phyloP scores from a whole-genome alignment of 2,888 invertebrate species.

The Drosophila subquinaria region DNA sequence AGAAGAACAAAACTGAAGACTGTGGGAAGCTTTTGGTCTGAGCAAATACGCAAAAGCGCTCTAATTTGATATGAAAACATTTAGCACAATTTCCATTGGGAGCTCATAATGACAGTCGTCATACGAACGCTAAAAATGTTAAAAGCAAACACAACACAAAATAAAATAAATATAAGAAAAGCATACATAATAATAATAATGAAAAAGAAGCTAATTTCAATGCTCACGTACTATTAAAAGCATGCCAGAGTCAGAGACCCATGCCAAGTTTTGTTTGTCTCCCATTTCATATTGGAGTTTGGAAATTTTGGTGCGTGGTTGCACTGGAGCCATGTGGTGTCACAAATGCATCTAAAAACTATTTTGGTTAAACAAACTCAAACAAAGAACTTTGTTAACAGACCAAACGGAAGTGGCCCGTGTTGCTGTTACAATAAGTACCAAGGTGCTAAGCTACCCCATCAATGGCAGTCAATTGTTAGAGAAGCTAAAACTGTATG shows the following conservation, averaged over 20 bases:
- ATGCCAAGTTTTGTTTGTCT: slow-evolving; percentile 62
- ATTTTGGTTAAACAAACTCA: slow-evolving; percentile 42
- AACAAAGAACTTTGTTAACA: slow-evolving; percentile 43
- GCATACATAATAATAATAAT: background rate
- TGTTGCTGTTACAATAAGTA: slow-evolving; percentile 44
- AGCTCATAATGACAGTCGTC: slow-evolving; percentile 56
- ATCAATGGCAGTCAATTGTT: slow-evolving; percentile 28
- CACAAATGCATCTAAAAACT: slow-evolving; percentile 39
- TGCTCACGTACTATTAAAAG: slow-evolving; percentile 69
- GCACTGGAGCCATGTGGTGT: slow-evolving; percentile 26
- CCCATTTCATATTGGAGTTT: slow-evolving; percentile 24
- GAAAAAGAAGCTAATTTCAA: slow-evolving; percentile 47
- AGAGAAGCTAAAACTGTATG: slow-evolving; percentile 8
- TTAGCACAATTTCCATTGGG: slow-evolving; percentile 68
- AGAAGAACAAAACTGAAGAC: slow-evolving; percentile 20
- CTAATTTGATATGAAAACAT: slow-evolving; percentile 72
- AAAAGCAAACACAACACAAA: slow-evolving; percentile 48
- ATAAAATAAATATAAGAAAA: slow-evolving; percentile 5
- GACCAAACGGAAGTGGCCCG: slow-evolving; percentile 62
- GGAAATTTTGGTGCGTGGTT: slow-evolving; percentile 26
- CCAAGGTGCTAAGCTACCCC: slow-evolving; percentile 57
- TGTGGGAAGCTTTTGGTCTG: slow-evolving; percentile 70
- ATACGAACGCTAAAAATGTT: slow-evolving; percentile 54
- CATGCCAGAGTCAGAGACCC: slow-evolving; percentile 53
- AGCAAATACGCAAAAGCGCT: slow-evolving; percentile 61